phyloP scores from a whole-genome alignment of 2,888 invertebrate genomes.

The Cetonia aurata region DNA sequence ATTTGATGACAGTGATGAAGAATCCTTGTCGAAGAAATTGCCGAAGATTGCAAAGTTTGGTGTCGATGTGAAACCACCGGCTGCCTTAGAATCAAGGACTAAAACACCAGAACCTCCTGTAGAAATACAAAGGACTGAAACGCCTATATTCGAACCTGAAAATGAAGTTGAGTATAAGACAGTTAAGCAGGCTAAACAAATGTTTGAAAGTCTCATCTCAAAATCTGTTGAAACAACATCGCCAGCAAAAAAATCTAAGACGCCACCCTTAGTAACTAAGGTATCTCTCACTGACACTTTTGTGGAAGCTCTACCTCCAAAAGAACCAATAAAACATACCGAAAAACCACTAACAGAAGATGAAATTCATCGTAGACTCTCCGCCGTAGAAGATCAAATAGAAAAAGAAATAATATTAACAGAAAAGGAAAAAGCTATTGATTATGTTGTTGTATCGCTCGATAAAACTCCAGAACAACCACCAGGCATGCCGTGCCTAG shows the following conservation, averaged over 20 bases:
- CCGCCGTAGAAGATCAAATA: constrained; percentile 45
- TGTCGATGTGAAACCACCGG: constrained; percentile 39
- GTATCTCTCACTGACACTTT: constrained; percentile 8
- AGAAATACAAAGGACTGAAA: constrained; percentile 11
- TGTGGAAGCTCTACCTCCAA: constrained; percentile 31
- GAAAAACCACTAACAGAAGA: constrained; percentile 38
- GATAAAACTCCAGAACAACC: constrained; percentile 19
- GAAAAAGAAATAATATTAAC: constrained; percentile 30
- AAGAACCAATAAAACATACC: constrained; percentile 11
- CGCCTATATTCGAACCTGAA: constrained; percentile 35
- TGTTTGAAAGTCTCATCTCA: constrained; percentile 64
- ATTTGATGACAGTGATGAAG: constrained; percentile 58
- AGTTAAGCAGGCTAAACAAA: constrained; percentile 61
- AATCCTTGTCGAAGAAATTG: constrained; percentile 47
- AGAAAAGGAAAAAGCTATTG: constrained; percentile 22
- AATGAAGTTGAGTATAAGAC: constrained; percentile 55
- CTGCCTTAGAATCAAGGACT: constrained; percentile 5
- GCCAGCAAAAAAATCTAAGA: constrained; percentile 57
- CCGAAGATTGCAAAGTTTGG: constrained; percentile 38
- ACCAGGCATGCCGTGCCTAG: constrained; percentile 51
- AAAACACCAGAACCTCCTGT: constrained; percentile 18
- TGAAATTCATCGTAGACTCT: constrained; percentile 42
- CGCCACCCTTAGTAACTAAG: constrained; percentile 12
- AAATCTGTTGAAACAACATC: constrained; percentile 60
- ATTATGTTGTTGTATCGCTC: constrained; percentile 13